Conservation (phyloP, 2,797 vertebrate genomes). For the Meda fulgida region DNA sequence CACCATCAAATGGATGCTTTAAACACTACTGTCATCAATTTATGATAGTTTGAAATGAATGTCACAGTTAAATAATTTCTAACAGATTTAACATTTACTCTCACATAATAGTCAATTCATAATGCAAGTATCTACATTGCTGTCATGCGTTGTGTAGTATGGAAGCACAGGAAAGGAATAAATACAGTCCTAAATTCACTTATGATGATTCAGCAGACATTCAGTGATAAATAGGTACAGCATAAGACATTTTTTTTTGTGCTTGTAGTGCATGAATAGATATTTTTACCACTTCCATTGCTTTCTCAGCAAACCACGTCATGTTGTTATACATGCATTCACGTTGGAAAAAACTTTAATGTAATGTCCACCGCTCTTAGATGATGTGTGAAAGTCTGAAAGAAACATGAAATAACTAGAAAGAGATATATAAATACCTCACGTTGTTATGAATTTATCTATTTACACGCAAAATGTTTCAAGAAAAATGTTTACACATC, state of each 20-base stretch:
- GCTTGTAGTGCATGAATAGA: not conserved
- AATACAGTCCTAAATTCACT: not conserved
- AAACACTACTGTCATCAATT: not conserved
- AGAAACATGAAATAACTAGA: not conserved
- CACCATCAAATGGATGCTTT: not conserved
- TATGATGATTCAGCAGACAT: constrained; percentile 24
- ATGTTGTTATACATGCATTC: constrained; percentile 12
- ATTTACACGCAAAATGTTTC: not conserved
- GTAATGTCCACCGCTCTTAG: not conserved
- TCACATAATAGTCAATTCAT: not conserved
- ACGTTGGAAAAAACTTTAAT: not conserved
- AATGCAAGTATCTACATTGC: not conserved
- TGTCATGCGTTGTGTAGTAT: not conserved
- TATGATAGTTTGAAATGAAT: constrained; percentile 6
- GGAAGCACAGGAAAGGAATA: not conserved
- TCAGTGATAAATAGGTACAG: not conserved
- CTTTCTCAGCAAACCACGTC: constrained; percentile 3
- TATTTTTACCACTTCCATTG: not conserved
- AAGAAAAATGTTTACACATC: not conserved
- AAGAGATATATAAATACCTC: not conserved
- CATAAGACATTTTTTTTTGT: not conserved
- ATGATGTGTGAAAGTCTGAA: not conserved
- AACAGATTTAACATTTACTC: not conserved
- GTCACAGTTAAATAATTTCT: constrained; percentile 10
- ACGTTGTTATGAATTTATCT: not conserved